Base-by-base conservation (phyloP, 1,140 invertebrate species). In the Bombus sibiricus region DNA sequence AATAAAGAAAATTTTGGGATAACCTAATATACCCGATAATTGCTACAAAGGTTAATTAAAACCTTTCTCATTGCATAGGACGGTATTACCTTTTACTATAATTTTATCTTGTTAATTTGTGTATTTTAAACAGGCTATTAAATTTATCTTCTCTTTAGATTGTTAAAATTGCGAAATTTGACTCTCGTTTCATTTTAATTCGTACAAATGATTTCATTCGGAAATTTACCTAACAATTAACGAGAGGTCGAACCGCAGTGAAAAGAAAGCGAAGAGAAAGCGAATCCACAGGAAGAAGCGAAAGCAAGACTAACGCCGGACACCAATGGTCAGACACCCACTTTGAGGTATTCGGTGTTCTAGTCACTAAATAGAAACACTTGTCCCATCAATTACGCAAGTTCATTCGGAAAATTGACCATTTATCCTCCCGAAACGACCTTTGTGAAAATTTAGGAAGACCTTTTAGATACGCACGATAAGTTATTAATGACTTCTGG, bases 371-470 rank as follows among this genome's bases (percentile, higher is more conserved):
- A 53, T 53, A 53, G 77, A 90, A 89, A 89, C 89, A 92, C 88
- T 92, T 91, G 91, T 62, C 86, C 92, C 92, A 90, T 93, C 92
- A 93, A 93, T 93, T 93, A 93, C 83, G 10, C 13, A 39, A n/a
- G 10, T 18, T 47, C 25, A 3, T 25, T 39, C 53, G 64, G 86
- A 43, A 91, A 91, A 91, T 90, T 90, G 83, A 83, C 81, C 84
- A 80, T 86, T 83, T 74, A 53, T 41, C 5, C 68, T n/a, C 1
- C 18, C 43, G 28, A 15, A 62, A 59, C 25, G 57, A 43, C 22
- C 57, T 3, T 53, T 25, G 59, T 86, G 89, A 68, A 86, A 88
- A 91, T 88, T 53, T 37, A 32, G 28, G 22, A 37, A 13, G 43
- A 66, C 41, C 69, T 62, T 43, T 69, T 85, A 87, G 88, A 76